Base-by-base conservation (phyloP, 2,888 invertebrate species). In the Diogma glabrata region DNA sequence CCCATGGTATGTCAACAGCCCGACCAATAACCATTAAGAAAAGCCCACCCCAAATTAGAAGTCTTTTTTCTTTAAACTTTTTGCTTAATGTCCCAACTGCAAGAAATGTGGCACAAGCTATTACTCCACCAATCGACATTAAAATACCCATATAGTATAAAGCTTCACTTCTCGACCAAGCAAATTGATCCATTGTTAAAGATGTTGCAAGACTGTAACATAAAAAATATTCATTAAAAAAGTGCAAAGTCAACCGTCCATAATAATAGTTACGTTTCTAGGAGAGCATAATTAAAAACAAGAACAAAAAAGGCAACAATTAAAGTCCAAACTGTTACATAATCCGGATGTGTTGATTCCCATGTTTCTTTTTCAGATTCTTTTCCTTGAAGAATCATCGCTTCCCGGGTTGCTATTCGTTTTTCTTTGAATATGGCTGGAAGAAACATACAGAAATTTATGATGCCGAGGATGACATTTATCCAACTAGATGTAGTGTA, bases 151-250 rank as follows among this genome's bases (percentile, higher is more conserved):
- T 85, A 65, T 88, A 83, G 67, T 80, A 78, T 30, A 90, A 70
- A 10, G 90, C 82, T 64, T 85, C 78, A 48, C 73, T 69, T 70
- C 87, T 83, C 53, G 79, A 77, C 89, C 89, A 90, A 24, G 82
- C 90, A 69, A 90, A 89, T 72, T 89, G 88, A 66, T 91, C 89
- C 85, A 88, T 89, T 24, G 87, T 87, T 50, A 91, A 73, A 3
- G 88, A 80, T 9, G 89, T 87, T 19, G 84, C 89, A 57, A 89
- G 74, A 47, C n/a, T n/a, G n/a, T n/a, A n/a, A n/a, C n/a, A n/a
- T n/a, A n/a, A n/a, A n/a, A n/a, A n/a, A n/a, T n/a, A n/a, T n/a
- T n/a, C n/a, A n/a, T n/a, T n/a, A n/a, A n/a, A n/a, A n/a, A n/a
- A n/a, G n/a, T n/a, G n/a, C n/a, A n/a, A n/a, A n/a, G n/a, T n/a